Conservation (phyloP, 2,888 invertebrate species). For the Vannuccia rotundouncinata region DNA sequence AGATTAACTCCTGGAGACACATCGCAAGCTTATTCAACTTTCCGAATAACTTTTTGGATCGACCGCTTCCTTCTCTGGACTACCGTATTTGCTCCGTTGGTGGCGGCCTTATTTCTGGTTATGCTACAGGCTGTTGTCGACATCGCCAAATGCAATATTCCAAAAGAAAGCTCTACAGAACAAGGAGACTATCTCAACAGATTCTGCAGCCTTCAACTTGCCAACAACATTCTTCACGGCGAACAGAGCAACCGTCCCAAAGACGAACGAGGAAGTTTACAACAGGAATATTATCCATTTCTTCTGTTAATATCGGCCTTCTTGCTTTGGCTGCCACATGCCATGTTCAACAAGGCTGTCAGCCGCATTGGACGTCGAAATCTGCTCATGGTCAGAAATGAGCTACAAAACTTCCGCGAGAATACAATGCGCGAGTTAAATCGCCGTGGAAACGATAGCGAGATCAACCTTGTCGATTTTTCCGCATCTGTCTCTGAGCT, state of each 20-base stretch:
- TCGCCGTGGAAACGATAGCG: constrained; percentile 2
- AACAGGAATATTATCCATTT: constrained; percentile 35
- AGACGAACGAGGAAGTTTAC: neutral
- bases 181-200: constrained; percentile 11
- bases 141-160: constrained; percentile 27
- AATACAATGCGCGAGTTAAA: constrained; percentile 27
- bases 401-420: constrained; percentile 36
- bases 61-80: constrained; percentile 28
- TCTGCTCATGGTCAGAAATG: constrained; percentile 17
- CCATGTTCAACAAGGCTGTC: neutral
- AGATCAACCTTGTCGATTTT: constrained; percentile 30
- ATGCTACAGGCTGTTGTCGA: constrained; percentile 23
- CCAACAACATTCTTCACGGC: constrained; percentile 34
- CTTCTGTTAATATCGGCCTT: constrained; percentile 25
- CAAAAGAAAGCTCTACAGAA: neutral
- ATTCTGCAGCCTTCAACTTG: constrained; percentile 31
- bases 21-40: constrained; percentile 14
- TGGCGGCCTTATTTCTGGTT: constrained; percentile 27
- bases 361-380: constrained; percentile 7
- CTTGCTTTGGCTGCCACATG: constrained; percentile 33
- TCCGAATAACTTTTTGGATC: constrained; percentile 30
- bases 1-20: neutral
- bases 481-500: constrained; percentile 34
- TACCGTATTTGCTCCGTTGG: neutral
- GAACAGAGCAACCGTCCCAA: neutral